Evolutionary conservation across 2,113 vertebrate genomes (phyloP).

Genomic region (Apteryx owenii): DNA sequence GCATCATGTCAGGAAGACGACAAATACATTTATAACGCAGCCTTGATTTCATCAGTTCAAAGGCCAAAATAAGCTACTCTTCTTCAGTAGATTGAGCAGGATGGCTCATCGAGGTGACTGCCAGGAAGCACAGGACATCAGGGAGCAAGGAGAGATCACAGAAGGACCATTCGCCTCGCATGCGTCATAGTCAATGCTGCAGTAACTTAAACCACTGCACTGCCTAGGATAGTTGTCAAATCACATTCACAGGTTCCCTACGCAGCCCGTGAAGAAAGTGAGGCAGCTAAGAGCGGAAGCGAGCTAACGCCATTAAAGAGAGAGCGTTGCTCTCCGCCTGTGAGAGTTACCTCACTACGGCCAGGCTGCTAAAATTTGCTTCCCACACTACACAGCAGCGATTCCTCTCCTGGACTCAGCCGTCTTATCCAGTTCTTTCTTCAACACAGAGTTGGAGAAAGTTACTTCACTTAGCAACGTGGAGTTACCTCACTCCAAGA

Average conservation of each 20-base stretch:
- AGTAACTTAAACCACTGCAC: neutral
- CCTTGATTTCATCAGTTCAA: neutral
- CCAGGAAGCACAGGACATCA: neutral
- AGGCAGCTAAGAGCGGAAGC: neutral
- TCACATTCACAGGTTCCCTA: neutral
- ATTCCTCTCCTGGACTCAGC: neutral
- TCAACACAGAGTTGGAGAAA: neutral
- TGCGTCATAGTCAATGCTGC: neutral
- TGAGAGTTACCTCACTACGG: neutral
- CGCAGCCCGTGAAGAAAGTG: neutral
- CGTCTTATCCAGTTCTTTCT: neutral
- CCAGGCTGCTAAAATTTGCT: neutral
- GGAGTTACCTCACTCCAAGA: neutral
- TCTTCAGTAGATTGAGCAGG: neutral
- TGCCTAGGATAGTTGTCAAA: neutral
- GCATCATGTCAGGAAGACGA: neutral
- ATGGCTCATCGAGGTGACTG: neutral
- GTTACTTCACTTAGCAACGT: neutral
- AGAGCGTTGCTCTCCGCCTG: neutral
- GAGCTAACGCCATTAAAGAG: neutral
- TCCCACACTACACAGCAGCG: fast-evolving
- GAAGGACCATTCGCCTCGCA: neutral
- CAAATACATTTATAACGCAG: neutral
- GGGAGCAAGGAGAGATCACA: neutral
- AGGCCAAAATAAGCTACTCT: neutral